Evolutionary conservation across 2,888 invertebrate species (phyloP).

Genomic region (Synergus itoensis): DNA sequence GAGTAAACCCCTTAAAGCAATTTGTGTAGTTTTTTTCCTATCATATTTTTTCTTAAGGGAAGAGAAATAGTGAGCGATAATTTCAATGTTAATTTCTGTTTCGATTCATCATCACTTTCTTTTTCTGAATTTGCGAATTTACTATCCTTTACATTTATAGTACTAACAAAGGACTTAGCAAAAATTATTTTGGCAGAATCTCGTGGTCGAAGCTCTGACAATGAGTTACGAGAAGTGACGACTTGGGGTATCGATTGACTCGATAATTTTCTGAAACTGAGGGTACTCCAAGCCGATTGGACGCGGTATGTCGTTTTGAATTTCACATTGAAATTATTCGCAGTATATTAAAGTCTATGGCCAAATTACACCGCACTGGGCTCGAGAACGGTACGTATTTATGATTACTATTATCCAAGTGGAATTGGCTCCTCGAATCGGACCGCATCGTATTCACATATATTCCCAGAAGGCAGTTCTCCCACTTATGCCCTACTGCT

Average conservation of each 20-base stretch:
- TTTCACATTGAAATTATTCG: conserved; percentile 48
- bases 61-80: no score
- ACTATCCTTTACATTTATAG: no score
- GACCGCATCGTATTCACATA: conserved; percentile 43
- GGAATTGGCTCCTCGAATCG: conserved; percentile 54
- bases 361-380: conserved; percentile 44
- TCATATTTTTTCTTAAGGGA: no score
- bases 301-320: neutral
- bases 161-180: neutral
- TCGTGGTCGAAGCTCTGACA: neutral
- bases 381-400: conserved; percentile 49
- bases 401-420: conserved; percentile 59
- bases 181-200: neutral
- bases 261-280: neutral
- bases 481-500: neutral
- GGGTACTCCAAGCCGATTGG: neutral
- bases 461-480: conserved; percentile 39
- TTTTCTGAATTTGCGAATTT: no score
- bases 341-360: conserved; percentile 51
- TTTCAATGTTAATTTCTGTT: no score
- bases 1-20: no score
- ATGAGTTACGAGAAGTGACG: neutral
- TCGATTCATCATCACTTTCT: no score
- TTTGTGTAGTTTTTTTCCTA: no score
- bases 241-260: neutral